Base-by-base conservation (phyloP, 2,888 invertebrate species). In the Leptogaster cylindrica region DNA sequence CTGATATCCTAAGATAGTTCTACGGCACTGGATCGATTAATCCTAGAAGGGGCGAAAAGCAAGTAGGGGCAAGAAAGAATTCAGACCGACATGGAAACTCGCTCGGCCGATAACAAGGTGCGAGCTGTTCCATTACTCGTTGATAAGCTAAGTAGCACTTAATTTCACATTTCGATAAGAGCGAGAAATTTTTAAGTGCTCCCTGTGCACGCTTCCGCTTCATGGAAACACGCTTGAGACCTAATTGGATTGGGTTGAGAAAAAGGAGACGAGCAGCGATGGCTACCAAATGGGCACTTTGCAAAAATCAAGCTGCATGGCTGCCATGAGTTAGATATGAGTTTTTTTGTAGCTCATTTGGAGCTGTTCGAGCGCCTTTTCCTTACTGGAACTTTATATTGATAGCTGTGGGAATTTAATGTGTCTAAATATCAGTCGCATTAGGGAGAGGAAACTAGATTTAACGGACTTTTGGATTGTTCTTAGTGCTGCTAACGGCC, bases 81-180 rank as follows among this genome's bases (percentile, higher is more conserved):
- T 8, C 23, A 33, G 7, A 41, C 41, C 16, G 7, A 3, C 41
- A 14, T 39, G 39, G 39, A 14, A 39, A 39, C 2, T 23, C 48
- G 25, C 18, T 10, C 33, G n/a, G 31, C 52, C 16, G 28, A 27
- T 51, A 51, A 51, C 6, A 25, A 51, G 16, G 14, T 36, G 18
- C 7, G 61, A 44, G 44, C 44, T 44, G 16, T 12, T 12, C 16
- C 28, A 3, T 28, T n/a, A 27, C 44, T 61, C 44, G 3, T n/a
- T 44, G 61, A 61, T 61, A 61, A 61, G 44, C 25, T 41, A 61
- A 61, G 61, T 44, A 44, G 23, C 61, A 28, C 44, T 61, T 61
- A 61, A 61, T 28, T 61, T 61, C 61, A 61, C 61, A 61, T 61
- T 61, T 44, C 44, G 61, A 44, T 61, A 61, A 39, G 44, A 61